Evolutionary conservation across 2,888 invertebrate species (phyloP).

Genomic region (Lycophotia porphyrea): DNA sequence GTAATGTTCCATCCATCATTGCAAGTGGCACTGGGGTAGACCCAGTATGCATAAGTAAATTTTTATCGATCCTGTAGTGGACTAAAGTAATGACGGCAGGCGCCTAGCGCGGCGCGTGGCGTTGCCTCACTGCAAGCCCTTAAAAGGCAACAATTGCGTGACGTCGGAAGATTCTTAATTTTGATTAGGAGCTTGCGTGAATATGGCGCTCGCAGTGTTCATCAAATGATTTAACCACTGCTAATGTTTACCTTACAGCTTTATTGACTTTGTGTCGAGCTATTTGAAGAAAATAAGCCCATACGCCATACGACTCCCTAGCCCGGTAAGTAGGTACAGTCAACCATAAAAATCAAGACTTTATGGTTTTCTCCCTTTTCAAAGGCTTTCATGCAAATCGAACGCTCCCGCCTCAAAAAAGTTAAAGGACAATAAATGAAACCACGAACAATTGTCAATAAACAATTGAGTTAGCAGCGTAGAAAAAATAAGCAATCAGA

Average conservation of each 20-base stretch:
- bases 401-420: conserved; percentile 22
- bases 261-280: conserved; percentile 58
- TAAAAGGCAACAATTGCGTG: conserved; percentile 81
- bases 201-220: conserved; percentile 78
- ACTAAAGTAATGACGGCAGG: conserved; percentile 63
- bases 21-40: conserved; percentile 73
- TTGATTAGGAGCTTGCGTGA: conserved; percentile 86
- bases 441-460: conserved; percentile 56
- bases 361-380: conserved; percentile 15
- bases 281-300: conserved; percentile 15
- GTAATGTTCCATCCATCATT: conserved; percentile 72
- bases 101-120: conserved; percentile 50
- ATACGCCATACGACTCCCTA: background rate
- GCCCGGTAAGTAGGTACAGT: conserved; percentile 11
- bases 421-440: conserved; percentile 52
- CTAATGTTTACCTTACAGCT: conserved; percentile 80
- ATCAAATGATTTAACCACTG: conserved; percentile 78
- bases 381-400: conserved; percentile 43
- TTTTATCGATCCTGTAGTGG: conserved; percentile 79
- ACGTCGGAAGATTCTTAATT: conserved; percentile 82
- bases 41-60: conserved; percentile 82
- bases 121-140: conserved; percentile 63
- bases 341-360: conserved; percentile 28
- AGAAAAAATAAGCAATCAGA: conserved; percentile 62
- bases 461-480: conserved; percentile 52